These are phyloP conservation scores for Scomber scombrus DNA, from an alignment of 2,113 vertebrate genomes.

Conservation along the genomic window DNA sequence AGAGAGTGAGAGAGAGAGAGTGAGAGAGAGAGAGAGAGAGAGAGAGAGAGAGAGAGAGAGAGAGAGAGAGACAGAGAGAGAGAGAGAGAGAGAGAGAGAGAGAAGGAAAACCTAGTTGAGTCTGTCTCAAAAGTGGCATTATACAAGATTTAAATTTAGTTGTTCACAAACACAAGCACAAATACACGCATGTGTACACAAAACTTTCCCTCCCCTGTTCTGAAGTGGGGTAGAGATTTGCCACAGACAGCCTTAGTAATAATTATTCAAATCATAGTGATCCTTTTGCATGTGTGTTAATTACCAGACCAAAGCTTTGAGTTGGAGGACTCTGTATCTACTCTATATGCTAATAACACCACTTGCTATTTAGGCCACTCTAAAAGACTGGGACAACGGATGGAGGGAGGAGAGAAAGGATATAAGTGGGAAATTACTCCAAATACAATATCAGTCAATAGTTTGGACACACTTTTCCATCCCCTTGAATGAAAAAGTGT, in stretches of 20 bases:
- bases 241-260: constrained; percentile 63
- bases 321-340: constrained; percentile 72
- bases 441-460: not conserved
- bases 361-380: constrained; percentile 72
- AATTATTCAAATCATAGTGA: constrained; percentile 81
- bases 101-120: not conserved
- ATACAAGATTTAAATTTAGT: constrained; percentile 6
- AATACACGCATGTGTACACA: constrained; percentile 34
- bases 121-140: not conserved
- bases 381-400: constrained; percentile 56
- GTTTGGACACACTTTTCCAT: too few species aligned
- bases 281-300: constrained; percentile 78
- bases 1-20: too few species aligned
- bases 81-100: too few species aligned
- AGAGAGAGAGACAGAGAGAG: too few species aligned
- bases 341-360: constrained; percentile 82
- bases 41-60: too few species aligned
- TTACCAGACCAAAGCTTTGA: constrained; percentile 81
- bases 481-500: too few species aligned
- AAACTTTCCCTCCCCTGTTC: constrained; percentile 40
- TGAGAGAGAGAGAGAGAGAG: too few species aligned
- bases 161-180: constrained; percentile 6
- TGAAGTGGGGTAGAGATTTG: constrained; percentile 65
- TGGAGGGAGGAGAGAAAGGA: constrained; percentile 45
- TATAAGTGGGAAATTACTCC: constrained; percentile 52